Evolutionary conservation across 2,113 vertebrate genomes (phyloP).

Genomic region (Gasterosteus aculeatus): DNA sequence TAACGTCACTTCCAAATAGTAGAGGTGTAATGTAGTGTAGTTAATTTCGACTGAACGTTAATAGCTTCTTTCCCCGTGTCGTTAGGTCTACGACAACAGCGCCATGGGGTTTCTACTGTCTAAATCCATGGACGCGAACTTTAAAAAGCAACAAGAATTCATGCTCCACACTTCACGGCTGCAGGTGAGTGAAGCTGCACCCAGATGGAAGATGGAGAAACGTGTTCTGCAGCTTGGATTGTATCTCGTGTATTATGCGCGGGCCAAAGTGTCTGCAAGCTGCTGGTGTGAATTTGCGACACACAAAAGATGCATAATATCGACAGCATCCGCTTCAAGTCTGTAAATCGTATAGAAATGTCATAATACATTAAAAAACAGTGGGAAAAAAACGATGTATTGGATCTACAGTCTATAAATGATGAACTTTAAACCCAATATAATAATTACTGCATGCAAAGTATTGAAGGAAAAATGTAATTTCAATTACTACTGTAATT

Average conservation of each 20-base stretch:
- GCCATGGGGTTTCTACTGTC: slow-evolving; percentile 87
- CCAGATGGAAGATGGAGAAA: neutral
- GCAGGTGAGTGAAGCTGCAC: slow-evolving; percentile 79
- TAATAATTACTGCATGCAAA: no score
- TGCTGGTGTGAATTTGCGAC: neutral
- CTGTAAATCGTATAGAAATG: no score
- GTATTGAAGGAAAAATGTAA: no score
- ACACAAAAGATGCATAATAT: neutral
- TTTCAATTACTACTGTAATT: no score
- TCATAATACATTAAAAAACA: no score
- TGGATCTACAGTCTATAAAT: no score
- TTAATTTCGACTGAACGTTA: no score
- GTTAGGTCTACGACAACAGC: slow-evolving; percentile 7
- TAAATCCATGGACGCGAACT: slow-evolving; percentile 84
- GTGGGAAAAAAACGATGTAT: no score
- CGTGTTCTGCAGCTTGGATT: neutral
- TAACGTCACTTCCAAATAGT: neutral
- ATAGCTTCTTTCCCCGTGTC: neutral
- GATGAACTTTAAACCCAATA: no score
- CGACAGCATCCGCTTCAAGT: neutral
- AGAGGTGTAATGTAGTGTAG: neutral
- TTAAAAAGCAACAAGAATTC: slow-evolving; percentile 88
- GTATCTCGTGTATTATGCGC: neutral
- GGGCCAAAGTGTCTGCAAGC: neutral
- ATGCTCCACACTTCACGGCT: slow-evolving; percentile 83